Evolutionary conservation across 2,888 invertebrate genomes (phyloP), one percentile per base, ranked within the genome.

Genomic region (Drosophila phalerata): DNA sequence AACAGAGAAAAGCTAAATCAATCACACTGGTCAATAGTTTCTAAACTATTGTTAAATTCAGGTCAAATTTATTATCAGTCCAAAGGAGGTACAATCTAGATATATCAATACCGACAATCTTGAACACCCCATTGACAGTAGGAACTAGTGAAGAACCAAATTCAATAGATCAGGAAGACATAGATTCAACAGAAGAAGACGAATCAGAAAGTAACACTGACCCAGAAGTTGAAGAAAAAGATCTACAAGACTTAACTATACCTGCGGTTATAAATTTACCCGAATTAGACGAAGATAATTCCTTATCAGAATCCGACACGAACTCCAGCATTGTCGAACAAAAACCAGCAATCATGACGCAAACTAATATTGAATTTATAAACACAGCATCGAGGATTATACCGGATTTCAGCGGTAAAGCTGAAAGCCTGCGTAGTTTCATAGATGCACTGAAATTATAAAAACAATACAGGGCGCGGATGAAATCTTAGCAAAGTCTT

Each of bases 91-190:
- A 45, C 30, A 37, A 45, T 45, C 25, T 51, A 34, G 61, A 61
- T 45, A 61, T 45, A 52, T 61, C 38, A 13, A 61, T 61, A 62
- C 42, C 42, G 42, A 60, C 40, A 42, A 49, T 60, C 19, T 28
- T 52, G 32, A 62, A 62, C 34, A 62, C 52, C 15, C 38, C 19
- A 38, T 62, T 53, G 22, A n/a, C n/a, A 34, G 13, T 51, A 1
- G 17, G 5, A 40, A 30, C 49, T 15, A 38, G 15, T 10, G 25
- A 19, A 52, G 25, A 38, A 25, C 25, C 2, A 25, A n/a, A 38
- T 11, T 11, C 15, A 25, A 22, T 15, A 38, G 25, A 52, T 5
- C 37, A 38, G 9, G 38, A 37, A 19, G 11, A 38, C 5, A 22
- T 38, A 52, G n/a, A 52, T 17, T n/a, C 15, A 48, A 4, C 15